Evolutionary conservation across 2,113 vertebrate genomes (phyloP).

Genomic region (Ptilonorhynchus violaceus): DNA sequence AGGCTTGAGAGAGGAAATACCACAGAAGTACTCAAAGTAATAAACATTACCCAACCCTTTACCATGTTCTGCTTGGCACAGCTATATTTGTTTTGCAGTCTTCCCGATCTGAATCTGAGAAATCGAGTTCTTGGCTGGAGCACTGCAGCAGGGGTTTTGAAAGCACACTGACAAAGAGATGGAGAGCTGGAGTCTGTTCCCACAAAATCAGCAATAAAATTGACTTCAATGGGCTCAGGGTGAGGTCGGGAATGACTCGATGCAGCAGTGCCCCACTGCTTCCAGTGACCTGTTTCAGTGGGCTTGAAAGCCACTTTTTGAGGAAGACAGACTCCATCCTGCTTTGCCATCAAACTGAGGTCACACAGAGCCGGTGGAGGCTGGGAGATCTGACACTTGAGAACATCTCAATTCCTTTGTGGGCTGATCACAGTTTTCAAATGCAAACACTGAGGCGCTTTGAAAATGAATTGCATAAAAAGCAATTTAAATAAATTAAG

Average conservation of each 20-base stretch:
- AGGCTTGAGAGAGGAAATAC: background rate
- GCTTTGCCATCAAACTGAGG: background rate
- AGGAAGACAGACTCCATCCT: background rate
- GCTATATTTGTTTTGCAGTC: background rate
- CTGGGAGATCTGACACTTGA: background rate
- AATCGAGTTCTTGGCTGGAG: background rate
- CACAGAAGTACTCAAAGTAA: background rate
- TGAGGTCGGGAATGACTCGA: background rate
- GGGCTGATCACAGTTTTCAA: background rate
- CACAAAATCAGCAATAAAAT: background rate
- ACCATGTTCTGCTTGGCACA: background rate
- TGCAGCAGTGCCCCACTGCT: fast-evolving
- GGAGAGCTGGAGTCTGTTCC: background rate
- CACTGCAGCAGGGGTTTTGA: background rate
- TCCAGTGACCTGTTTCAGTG: background rate
- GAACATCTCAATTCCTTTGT: background rate
- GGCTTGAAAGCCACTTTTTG: background rate
- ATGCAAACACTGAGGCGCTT: background rate
- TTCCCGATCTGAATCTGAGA: background rate
- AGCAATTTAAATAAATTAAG: conserved; percentile 28
- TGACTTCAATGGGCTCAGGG: background rate
- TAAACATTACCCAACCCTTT: background rate
- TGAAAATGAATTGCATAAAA: background rate
- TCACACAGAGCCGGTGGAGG: background rate
- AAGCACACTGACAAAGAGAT: background rate